Conservation (phyloP, 2,113 vertebrate species). For the Triplophysa dalaica region DNA sequence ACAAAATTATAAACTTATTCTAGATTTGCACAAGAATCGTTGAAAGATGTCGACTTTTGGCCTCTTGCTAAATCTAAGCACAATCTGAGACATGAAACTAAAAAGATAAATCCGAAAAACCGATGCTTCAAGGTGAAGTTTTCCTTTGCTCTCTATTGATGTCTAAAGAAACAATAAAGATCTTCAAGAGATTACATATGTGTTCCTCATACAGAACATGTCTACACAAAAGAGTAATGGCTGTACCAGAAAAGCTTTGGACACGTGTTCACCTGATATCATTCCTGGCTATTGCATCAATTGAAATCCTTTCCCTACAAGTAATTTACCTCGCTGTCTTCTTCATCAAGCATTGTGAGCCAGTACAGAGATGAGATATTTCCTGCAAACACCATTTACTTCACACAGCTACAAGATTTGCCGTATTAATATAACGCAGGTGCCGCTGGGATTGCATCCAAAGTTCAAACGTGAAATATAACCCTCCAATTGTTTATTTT, state of each 20-base stretch:
- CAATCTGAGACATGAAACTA: too few relatives aligned
- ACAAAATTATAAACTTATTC: too few relatives aligned
- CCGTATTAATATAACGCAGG: conserved; percentile 19
- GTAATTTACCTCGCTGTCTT: conserved; percentile 34
- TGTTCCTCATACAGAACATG: not conserved
- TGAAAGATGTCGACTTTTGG: too few relatives aligned
- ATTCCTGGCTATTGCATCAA: conserved; percentile 19
- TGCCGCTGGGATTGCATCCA: conserved; percentile 43
- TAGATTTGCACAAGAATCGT: too few relatives aligned
- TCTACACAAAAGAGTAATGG: not conserved
- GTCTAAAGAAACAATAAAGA: too few relatives aligned
- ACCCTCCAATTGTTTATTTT: conserved; percentile 16
- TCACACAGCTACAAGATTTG: conserved; percentile 17
- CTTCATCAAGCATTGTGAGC: conserved; percentile 30
- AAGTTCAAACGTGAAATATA: conserved; percentile 1
- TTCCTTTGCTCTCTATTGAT: too few relatives aligned
- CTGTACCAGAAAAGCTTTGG: not conserved
- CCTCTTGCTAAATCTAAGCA: too few relatives aligned
- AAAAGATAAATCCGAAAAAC: too few relatives aligned
- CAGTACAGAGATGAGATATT: conserved; percentile 34
- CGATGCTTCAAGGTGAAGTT: too few relatives aligned
- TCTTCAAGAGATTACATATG: too few relatives aligned
- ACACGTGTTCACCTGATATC: not conserved
- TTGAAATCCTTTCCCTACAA: conserved; percentile 9
- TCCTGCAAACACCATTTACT: conserved; percentile 1